phyloP scores from a whole-genome alignment of 2,797 vertebrate genomes.

The Poeciliopsis infans region DNA sequence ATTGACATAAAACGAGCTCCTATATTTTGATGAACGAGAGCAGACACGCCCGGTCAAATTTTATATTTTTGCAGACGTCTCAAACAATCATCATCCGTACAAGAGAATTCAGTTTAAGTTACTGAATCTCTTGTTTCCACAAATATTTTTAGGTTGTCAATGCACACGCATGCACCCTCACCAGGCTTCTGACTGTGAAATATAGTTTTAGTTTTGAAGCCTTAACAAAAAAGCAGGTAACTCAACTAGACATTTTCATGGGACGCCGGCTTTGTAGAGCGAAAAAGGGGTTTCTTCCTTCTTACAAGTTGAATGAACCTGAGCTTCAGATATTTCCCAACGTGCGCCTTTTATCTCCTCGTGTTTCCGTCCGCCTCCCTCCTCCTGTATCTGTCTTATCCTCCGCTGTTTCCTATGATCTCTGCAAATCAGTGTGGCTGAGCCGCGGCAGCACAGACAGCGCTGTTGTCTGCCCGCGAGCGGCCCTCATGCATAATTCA shows the following conservation, averaged over 20 bases:
- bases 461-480: conserved; percentile 70
- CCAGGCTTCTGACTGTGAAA: neutral
- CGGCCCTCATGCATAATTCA: conserved; percentile 76
- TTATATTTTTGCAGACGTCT: no score
- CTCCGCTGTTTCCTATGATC: conserved; percentile 49
- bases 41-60: no score
- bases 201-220: neutral
- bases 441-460: conserved; percentile 70
- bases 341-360: conserved; percentile 11
- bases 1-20: no score
- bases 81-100: neutral
- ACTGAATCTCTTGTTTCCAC: neutral
- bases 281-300: neutral
- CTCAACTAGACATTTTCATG: neutral
- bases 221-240: neutral
- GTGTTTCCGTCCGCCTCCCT: conserved; percentile 6
- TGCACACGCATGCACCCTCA: no score
- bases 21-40: no score
- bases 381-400: conserved; percentile 40
- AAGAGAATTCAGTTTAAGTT: neutral
- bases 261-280: neutral
- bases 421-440: conserved; percentile 48
- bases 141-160: neutral
- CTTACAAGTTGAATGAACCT: neutral
- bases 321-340: neutral